Base-by-base conservation (phyloP, 2,888 invertebrate species). In the Conistra vaccinii region DNA sequence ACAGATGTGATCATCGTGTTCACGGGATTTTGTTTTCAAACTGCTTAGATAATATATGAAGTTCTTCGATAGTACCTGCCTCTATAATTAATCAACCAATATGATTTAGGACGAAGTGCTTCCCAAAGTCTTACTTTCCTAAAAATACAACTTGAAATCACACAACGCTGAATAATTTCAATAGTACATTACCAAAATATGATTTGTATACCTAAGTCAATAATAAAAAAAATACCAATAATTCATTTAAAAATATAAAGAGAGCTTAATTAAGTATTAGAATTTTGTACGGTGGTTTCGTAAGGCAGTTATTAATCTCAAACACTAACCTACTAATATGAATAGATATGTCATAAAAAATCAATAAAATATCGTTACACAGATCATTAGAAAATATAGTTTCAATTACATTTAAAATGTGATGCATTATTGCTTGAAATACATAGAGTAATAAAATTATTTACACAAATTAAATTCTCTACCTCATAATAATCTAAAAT, bases 201-300 rank as follows among this genome's bases (percentile, higher is more conserved):
- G 32, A 61, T 69, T 70, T 69, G 42, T 72, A 45, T 67, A 58
- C 6, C 58, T 35, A 85, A 73, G 72, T 70, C 60, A 85, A 77
- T 83, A 60, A 60, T 73, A 58, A 73, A 82, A 45, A 82, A 85
- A 61, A 81, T 53, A 68, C 32, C 51, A 73, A 82, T 32, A 80
- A 55, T 55, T 73, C 12, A 62, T 74, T 73, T 12, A 29, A 75
- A 67, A 79, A 66, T 55, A 71, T 68, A 69, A 87, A 88, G 89
- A 90, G 89, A 91, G 89, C 89, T 82, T 87, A 84, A 65, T 86
- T 87, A 89, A 86, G 83, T 85, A 83, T 87, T 88, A 72, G 61
- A 86, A 86, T 86, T 87, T 87, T 85, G 79, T 86, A 88, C 89
- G 92, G 92, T 92, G 92, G 92, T 92, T 79, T 87, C 73, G 53